Percentiles rank a stretch among this genome's conserved stretches.
Evolutionary conservation across 2,888 invertebrate genomes (phyloP).

Genomic region (Synergus umbraculus): DNA sequence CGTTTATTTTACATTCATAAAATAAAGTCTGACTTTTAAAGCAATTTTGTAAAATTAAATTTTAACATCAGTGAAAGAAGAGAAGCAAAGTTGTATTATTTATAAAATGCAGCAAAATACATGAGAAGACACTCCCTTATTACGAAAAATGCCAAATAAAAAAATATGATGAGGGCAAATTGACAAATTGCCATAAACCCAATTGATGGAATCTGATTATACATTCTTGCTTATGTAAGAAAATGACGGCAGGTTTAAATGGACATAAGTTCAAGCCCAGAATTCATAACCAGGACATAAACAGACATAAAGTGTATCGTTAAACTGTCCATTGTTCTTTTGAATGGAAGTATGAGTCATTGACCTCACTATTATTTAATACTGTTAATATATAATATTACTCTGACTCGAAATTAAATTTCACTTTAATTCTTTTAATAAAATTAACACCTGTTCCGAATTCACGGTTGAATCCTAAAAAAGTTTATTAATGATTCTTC

Average conservation of each 20-base stretch:
- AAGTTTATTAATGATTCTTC: neutral
- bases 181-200: constrained; percentile 5
- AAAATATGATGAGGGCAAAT: neutral
- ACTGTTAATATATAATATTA: neutral
- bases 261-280: neutral
- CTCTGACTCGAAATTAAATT: neutral
- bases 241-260: neutral
- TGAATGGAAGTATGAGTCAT: neutral
- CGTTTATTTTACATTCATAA: neutral
- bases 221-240: neutral
- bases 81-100: neutral
- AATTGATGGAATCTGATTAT: neutral
- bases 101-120: neutral
- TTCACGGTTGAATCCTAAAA: neutral
- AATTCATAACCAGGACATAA: constrained; percentile 3
- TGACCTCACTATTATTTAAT: neutral
- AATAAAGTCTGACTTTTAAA: neutral
- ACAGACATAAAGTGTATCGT: neutral
- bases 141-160: neutral
- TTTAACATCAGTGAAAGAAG: neutral
- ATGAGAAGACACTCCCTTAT: neutral
- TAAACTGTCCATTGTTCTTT: constrained; percentile 21
- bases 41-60: neutral
- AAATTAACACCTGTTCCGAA: neutral
- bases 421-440: neutral